phyloP scores from a whole-genome alignment of 2,888 invertebrate species.

The Clepsis dumicolana region DNA sequence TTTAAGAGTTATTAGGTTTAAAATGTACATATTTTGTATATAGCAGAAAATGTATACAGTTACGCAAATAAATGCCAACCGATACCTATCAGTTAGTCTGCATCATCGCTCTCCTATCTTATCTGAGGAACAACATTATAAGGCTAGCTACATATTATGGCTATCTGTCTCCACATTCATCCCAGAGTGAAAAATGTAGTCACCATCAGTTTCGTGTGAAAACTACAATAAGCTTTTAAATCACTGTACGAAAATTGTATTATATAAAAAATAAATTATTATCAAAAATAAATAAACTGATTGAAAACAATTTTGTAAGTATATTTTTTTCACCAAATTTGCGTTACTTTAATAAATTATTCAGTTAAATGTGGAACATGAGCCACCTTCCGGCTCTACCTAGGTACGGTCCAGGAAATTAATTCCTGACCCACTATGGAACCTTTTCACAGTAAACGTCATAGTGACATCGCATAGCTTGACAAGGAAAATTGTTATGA shows the following conservation, averaged over 20 bases:
- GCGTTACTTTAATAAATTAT: too few species aligned
- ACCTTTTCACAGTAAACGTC: too few species aligned
- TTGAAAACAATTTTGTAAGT: constrained; percentile 47
- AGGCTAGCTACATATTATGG: constrained; percentile 10
- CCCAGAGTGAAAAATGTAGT: constrained; percentile 11
- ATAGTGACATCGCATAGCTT: too few species aligned
- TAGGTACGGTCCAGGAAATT: too few species aligned
- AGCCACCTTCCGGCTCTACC: too few species aligned
- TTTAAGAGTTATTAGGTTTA: constrained; percentile 42
- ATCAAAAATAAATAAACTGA: constrained; percentile 74
- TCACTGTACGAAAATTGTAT: constrained; percentile 61
- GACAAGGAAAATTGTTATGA: too few species aligned
- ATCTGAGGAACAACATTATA: constrained; percentile 28
- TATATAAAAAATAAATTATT: constrained; percentile 75
- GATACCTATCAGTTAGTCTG: constrained; percentile 34
- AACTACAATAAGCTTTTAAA: constrained; percentile 6
- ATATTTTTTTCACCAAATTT: constrained; percentile 39
- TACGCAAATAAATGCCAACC: constrained; percentile 40
- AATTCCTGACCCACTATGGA: too few species aligned
- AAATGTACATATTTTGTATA: constrained; percentile 63
- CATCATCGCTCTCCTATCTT: constrained; percentile 42
- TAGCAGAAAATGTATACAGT: constrained; percentile 40
- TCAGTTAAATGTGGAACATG: too few species aligned
- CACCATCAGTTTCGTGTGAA: constrained; percentile 25
- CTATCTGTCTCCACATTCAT: constrained; percentile 14